phyloP scores from a whole-genome alignment of 2,797 vertebrate genomes.

The Anniella stebbinsi region DNA sequence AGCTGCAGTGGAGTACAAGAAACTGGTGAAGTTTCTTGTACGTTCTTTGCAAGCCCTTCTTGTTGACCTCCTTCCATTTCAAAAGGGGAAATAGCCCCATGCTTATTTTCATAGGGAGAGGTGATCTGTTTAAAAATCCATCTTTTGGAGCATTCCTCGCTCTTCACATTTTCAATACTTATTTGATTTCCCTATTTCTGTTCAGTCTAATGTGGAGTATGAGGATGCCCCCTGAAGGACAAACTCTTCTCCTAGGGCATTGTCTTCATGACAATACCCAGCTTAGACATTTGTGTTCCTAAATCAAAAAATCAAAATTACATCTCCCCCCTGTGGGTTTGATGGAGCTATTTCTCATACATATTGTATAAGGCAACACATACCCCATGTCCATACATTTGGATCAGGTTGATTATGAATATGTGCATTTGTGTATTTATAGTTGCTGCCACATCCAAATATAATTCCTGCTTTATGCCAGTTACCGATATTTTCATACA shows the following conservation, averaged over 20 bases:
- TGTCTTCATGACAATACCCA: background rate
- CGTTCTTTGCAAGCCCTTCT: background rate
- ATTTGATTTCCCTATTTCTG: conserved; percentile 32
- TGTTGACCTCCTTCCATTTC: conserved; percentile 24
- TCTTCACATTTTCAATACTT: conserved; percentile 9
- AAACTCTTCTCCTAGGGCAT: background rate
- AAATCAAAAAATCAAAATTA: conserved; percentile 5
- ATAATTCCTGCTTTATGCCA: background rate
- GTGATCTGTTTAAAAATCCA: conserved; percentile 37
- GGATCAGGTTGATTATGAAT: background rate
- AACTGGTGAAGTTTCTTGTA: background rate
- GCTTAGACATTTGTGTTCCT: background rate
- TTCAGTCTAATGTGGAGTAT: conserved; percentile 34
- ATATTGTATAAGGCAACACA: background rate
- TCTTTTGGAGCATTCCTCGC: background rate
- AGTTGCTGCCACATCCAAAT: background rate
- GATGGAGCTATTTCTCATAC: background rate
- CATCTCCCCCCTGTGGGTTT: background rate
- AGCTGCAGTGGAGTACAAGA: conserved; percentile 4
- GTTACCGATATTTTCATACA: background rate
- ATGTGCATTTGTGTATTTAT: background rate
- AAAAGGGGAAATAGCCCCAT: conserved; percentile 28
- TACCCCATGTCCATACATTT: background rate
- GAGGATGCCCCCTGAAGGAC: background rate
- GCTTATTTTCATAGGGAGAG: background rate